Base-by-base conservation (phyloP, 2,888 invertebrate species). In the Drosophila dives region DNA sequence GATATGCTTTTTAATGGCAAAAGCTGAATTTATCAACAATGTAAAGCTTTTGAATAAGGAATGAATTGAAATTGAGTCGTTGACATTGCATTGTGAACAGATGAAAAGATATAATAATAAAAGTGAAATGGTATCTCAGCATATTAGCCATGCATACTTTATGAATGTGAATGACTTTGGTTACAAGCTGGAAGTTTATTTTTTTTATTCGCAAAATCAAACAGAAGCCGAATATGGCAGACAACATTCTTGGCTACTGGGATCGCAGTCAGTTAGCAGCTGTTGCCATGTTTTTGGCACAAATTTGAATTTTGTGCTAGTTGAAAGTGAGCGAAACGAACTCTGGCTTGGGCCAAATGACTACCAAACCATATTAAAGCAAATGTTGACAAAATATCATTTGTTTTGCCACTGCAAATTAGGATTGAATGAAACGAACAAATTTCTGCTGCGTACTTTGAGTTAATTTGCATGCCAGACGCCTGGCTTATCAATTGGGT, bases 321-420 rank as follows among this genome's bases (percentile, higher is more conserved):
- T 17, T 26, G 50, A 58, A 63, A 48, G 49, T 32, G 54, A 59
- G 40, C 26, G 54, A 45, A 49, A 68, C 36, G 51, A 83, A 71
- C 68, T 70, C 67, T 54, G 65, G 51, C 74, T 56, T 64, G 42
- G 40, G 65, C 12, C 48, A 66, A 68, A 56, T 70, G 64, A 67
- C 45, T 40, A 64, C 54, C 60, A 66, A 68, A 68, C 68, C 83
- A 73, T 84, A 78, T 84, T 70, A 81, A 54, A 38, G 32, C 55
- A 54, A 67, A 29, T 69, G 40, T 42, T 33, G 55, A 51, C 60
- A 84, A 69, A 83, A 81, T 81, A 74, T 64, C 75, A 81, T 87
- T 84, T 81, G 69, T 67, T 55, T 86, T 69, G 53, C 75, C 64
- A 67, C 67, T 84, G 75, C 50, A 87, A 87, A 87, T 84, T 75